Evolutionary conservation across 92 coral and sea anemone genomes (phyloP).

Genomic region (Epizoanthus ramosus): DNA sequence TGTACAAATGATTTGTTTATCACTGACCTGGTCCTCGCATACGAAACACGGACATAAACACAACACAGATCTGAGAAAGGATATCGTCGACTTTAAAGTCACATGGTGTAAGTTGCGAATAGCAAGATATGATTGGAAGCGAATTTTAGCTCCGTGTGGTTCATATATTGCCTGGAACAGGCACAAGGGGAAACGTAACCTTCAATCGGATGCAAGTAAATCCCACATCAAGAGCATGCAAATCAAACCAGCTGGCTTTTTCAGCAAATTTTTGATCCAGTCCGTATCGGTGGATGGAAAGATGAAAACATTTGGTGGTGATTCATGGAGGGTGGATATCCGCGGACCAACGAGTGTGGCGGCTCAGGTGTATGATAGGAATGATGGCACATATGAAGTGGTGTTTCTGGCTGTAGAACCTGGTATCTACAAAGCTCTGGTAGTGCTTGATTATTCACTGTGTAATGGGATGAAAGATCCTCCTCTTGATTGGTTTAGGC

Average conservation of each 20-base stretch:
- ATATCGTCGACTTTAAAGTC: constrained; percentile 21
- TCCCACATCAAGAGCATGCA: constrained; percentile 28
- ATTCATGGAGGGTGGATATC: constrained; percentile 74
- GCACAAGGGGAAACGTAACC: background rate
- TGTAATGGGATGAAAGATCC: constrained; percentile 83
- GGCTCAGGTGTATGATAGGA: constrained; percentile 72
- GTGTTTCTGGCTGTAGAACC: constrained; percentile 73
- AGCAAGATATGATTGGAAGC: constrained; percentile 76
- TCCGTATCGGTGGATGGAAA: constrained; percentile 51
- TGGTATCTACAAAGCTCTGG: constrained; percentile 66
- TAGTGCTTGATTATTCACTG: constrained; percentile 69
- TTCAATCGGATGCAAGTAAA: constrained; percentile 31
- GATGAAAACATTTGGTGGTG: constrained; percentile 74
- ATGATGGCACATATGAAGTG: constrained; percentile 73
- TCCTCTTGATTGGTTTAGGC: constrained; percentile 77
- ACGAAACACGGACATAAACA: background rate
- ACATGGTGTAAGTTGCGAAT: constrained; percentile 76
- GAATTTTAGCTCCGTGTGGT: constrained; percentile 57
- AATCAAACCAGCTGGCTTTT: constrained; percentile 40
- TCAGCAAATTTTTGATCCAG: constrained; percentile 51
- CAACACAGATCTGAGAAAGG: background rate
- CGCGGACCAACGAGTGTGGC: constrained; percentile 75
- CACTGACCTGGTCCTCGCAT: background rate
- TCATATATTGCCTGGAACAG: constrained; percentile 17
- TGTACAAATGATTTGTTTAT: background rate